Evolutionary conservation across 1,140 invertebrate genomes (phyloP), one percentile per base, ranked within the genome.

Genomic region (Centruroides sculpturatus): DNA sequence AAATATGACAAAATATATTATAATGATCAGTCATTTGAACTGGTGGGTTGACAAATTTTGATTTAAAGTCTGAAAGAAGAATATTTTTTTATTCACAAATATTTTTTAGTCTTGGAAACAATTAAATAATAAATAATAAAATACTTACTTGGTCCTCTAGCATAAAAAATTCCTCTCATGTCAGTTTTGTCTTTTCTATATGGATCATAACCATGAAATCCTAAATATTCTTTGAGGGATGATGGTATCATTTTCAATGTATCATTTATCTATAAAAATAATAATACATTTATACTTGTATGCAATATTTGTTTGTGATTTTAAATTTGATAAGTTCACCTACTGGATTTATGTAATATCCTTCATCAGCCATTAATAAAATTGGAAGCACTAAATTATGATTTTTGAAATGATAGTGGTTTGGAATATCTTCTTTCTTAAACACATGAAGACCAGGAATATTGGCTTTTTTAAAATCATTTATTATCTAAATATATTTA

Each of bases 331-430:
- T 23, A 23, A 23, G 23, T 23, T 23, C 8, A 53, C 61, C 56
- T 56, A 67, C 66, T 13, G 62, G 57, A 58, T 63, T 60, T 35
- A 68, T 68, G 9, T 55, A 59, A 47, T 81, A 82, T 51, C 79
- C 78, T 47, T 75, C 64, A 67, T 83, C 76, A 3, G 81, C 79
- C 46, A 81, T 69, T 0, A 81, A 65, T 58, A 82, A 69, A 64
- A 83, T 80, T 4, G 79, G 76, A 35, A 79, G 77, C n/a, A 83
- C 71, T 57, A 83, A 68, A 36, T 69, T 66, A 68, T 81, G 82
- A 49, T 82, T 77, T 58, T 73, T 76, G 60, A 82, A 84, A 68
- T 83, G 78, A 73, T 77, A 83, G 57, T 75, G 71, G 36, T 78
- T 68, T 36, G 78, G 77, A 60, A 81, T 76, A n/a, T 82, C 76